Evolutionary conservation across 2,797 vertebrate species (phyloP).

Genomic region (Synaphobranchus kaupii): DNA sequence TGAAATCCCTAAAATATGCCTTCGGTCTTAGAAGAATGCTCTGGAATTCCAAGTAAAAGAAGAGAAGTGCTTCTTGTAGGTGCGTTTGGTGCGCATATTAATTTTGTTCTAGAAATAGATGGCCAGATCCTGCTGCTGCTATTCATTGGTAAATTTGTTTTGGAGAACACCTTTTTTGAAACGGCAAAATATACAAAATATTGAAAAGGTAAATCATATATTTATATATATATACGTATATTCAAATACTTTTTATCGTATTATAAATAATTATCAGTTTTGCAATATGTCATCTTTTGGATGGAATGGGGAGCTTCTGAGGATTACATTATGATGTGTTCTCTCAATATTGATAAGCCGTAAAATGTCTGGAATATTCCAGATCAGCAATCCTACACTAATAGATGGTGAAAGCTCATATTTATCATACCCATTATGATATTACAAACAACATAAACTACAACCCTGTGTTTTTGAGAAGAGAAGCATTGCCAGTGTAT

Average conservation of each 20-base stretch:
- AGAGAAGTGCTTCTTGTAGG: not conserved
- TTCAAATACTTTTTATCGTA: too few relatives aligned
- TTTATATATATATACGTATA: too few relatives aligned
- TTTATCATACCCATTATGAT: not conserved
- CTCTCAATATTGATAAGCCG: too few relatives aligned
- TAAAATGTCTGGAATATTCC: not conserved
- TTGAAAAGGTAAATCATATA: too few relatives aligned
- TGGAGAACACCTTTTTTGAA: too few relatives aligned
- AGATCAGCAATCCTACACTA: not conserved
- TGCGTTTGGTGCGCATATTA: not conserved
- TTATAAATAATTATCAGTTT: too few relatives aligned
- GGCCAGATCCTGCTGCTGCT: too few relatives aligned
- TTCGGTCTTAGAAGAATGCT: not conserved
- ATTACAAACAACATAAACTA: not conserved
- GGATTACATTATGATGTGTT: too few relatives aligned
- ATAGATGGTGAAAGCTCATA: not conserved
- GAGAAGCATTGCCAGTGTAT: not conserved
- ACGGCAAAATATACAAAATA: too few relatives aligned
- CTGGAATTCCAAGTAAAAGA: not conserved
- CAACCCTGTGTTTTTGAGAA: not conserved
- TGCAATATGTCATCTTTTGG: too few relatives aligned
- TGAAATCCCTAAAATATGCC: not conserved
- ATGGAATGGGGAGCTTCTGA: too few relatives aligned
- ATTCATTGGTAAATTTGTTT: too few relatives aligned
- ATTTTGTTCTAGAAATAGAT: not conserved